These are phyloP conservation scores for Tenodera sinensis DNA, from an alignment of 2,888 invertebrate species.

Conservation along the genomic window DNA sequence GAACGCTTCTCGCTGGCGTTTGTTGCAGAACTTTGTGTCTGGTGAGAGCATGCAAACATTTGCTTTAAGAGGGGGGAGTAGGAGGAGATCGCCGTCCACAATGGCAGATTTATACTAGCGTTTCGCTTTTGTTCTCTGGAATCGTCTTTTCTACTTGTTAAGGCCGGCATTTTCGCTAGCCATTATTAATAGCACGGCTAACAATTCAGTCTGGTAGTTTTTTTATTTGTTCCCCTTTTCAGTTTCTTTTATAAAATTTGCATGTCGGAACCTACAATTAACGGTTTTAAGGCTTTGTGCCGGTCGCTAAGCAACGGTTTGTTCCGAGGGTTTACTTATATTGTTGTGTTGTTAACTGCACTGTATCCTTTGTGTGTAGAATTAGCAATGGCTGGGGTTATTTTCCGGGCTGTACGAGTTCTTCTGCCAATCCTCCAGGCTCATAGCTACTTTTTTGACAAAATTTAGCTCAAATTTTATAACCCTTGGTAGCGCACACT, in stretches of 20 bases:
- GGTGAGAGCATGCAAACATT: neutral
- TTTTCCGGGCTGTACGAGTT: too few relatives aligned
- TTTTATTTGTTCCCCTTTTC: neutral
- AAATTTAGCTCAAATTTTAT: too few relatives aligned
- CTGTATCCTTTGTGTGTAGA: neutral
- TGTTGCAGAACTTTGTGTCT: neutral
- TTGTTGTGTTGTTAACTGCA: neutral
- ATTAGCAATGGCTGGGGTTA: too few relatives aligned
- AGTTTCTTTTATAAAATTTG: neutral
- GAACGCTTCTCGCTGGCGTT: neutral
- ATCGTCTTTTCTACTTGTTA: neutral
- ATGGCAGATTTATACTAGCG: constrained; percentile 3
- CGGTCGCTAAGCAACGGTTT: neutral
- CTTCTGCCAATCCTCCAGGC: too few relatives aligned
- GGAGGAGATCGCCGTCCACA: neutral
- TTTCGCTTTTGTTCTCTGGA: neutral
- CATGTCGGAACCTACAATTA: neutral
- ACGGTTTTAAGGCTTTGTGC: neutral
- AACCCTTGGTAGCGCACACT: too few relatives aligned
- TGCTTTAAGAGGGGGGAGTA: neutral
- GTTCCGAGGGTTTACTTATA: neutral
- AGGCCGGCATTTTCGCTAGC: neutral
- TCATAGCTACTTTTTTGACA: too few relatives aligned
- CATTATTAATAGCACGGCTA: neutral
- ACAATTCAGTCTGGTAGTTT: neutral